phyloP scores from a whole-genome alignment of 2,888 invertebrate genomes.

The Ganaspis brasiliensis region DNA sequence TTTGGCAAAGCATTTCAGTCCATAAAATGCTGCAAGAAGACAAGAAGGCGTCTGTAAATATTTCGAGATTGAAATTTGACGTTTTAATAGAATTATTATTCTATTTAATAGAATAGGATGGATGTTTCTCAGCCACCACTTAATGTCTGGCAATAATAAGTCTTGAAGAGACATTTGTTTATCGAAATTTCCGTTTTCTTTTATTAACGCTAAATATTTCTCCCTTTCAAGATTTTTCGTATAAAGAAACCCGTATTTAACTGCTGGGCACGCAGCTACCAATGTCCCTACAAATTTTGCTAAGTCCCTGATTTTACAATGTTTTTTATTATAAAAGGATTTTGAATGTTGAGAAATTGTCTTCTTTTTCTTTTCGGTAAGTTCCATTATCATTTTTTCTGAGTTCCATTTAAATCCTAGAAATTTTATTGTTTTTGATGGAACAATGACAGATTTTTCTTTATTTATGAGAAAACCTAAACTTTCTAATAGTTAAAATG shows the following conservation, averaged over 20 bases:
- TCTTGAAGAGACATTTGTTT: constrained; percentile 45
- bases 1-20: no score
- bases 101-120: no score
- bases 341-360: not conserved
- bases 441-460: not conserved
- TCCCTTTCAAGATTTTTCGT: no score
- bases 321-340: constrained; percentile 26
- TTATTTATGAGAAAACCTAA: constrained; percentile 44
- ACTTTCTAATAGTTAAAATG: constrained; percentile 22
- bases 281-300: no score
- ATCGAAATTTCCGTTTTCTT: constrained; percentile 42
- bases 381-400: not conserved
- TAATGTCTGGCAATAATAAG: constrained; percentile 43
- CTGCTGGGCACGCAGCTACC: no score
- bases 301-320: constrained; percentile 49
- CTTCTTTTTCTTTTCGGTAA: constrained; percentile 43
- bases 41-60: constrained; percentile 59
- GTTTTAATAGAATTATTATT: constrained; percentile 45
- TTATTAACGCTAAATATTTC: no score
- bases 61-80: constrained; percentile 45
- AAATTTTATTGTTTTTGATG: not conserved
- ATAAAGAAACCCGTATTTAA: constrained; percentile 48
- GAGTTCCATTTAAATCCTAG: no score
- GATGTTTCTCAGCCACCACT: constrained; percentile 56
- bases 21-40: no score